Percentiles rank a stretch among this genome's conserved stretches.
These are phyloP conservation scores for Brachyhypopomus occidentalis DNA, from an alignment of 2,113 vertebrate genomes.

Conservation along the genomic window DNA sequence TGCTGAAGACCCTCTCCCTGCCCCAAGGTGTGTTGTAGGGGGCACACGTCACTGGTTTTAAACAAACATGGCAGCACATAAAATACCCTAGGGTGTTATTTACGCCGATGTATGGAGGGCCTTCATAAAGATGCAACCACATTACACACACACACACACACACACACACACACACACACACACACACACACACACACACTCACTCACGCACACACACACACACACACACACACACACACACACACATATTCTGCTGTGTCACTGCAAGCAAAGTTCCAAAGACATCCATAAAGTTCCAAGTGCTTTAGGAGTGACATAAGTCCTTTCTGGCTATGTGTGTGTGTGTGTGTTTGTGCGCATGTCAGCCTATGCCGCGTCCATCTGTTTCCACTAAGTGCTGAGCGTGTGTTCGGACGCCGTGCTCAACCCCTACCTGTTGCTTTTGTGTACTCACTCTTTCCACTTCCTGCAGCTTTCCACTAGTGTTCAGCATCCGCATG, in stretches of 20 bases:
- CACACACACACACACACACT: background rate
- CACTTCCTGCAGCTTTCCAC: slow-evolving; percentile 31
- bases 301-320: slow-evolving; percentile 17
- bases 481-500: background rate
- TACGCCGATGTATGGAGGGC: slow-evolving; percentile 46
- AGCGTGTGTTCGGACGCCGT: slow-evolving; percentile 31
- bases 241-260: slow-evolving; percentile 16
- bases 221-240: no score
- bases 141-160: slow-evolving; percentile 22
- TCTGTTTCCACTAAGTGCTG: slow-evolving; percentile 37
- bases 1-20: no score
- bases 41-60: slow-evolving; percentile 60
- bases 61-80: slow-evolving; percentile 51
- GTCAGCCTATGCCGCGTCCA: slow-evolving; percentile 13
- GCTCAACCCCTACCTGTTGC: slow-evolving; percentile 42
- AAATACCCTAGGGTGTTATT: slow-evolving; percentile 60
- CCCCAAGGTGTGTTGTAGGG: no score
- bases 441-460: slow-evolving; percentile 43
- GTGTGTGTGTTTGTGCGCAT: background rate
- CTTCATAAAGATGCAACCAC: slow-evolving; percentile 17
- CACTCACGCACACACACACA: no score
- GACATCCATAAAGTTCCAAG: slow-evolving; percentile 31
- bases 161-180: slow-evolving; percentile 20
- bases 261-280: slow-evolving; percentile 21
- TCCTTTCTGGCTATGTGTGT: slow-evolving; percentile 26